Evolutionary conservation across 2,888 invertebrate species (phyloP), one percentile per base, ranked within the genome.

Genomic region (Eumerus sabulonum): DNA sequence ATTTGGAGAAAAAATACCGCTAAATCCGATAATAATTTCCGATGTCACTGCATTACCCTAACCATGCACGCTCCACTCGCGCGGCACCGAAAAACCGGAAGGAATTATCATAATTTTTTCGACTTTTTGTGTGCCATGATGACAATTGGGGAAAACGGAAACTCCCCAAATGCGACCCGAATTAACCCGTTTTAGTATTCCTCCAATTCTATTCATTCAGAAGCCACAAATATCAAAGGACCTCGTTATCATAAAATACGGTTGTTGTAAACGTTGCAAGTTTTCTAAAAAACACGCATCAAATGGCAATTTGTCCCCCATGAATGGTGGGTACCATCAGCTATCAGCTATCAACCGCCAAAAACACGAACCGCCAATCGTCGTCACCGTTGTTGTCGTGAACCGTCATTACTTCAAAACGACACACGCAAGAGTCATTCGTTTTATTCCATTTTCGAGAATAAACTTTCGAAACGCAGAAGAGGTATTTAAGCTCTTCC

Each of bases 241-340:
- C 60, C 50, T 68, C 63, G 74, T 79, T 79, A 63, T 53, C 68
- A 73, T 74, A 68, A 68, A 73, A 73, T 27, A 27, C 27, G 3
- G 27, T 27, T 27, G 27, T 27, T 27, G 27, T 27, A 4, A 27
- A 27, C 45, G 50, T 53, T 62, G 72, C 60, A 70, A 19, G 45
- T 51, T 45, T 56, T 51, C 9, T 42, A 19, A n/a, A n/a, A n/a
- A 48, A 19, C 45, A 51, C 59, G 40, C 40, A 40, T 40, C 40
- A 40, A 27, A 27, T 7, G 7, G 3, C 27, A 27, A 27, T 7
- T 27, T n/a, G n/a, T 27, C 27, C 3, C 27, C 27, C 27, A 27
- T 27, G 3, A 7, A 27, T 27, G 27, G 7, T 27, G 27, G 27
- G 7, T 7, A 27, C 27, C 27, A 7, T 27, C 7, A n/a, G n/a